These are phyloP conservation scores for Chionomys nivalis DNA, from an alignment of 2,113 vertebrate species.

Conservation along the genomic window DNA sequence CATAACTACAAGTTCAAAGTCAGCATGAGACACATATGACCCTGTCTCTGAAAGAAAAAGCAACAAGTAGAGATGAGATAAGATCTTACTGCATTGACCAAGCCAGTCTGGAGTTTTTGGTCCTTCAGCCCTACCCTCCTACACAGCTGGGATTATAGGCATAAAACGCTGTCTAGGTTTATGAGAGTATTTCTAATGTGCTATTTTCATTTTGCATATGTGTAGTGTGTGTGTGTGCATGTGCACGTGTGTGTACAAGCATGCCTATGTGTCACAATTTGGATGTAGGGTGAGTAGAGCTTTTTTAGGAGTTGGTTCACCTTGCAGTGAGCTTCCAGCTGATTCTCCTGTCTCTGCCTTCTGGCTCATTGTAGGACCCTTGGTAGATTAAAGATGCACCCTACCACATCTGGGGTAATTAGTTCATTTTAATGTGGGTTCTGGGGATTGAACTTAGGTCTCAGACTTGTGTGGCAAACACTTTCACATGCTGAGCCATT, in stretches of 20 bases:
- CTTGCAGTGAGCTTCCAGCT: background rate
- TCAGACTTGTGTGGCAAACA: background rate
- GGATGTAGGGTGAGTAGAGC: background rate
- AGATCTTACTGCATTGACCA: background rate
- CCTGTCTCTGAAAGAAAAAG: background rate
- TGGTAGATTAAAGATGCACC: background rate
- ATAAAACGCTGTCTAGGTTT: background rate
- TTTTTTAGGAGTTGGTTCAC: background rate
- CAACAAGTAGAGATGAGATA: no score
- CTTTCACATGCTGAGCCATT: background rate
- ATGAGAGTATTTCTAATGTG: background rate
- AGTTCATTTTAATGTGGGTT: background rate
- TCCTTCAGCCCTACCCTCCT: background rate
- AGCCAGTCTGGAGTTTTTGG: background rate
- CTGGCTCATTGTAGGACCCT: background rate
- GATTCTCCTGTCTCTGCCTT: background rate
- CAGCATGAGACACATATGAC: background rate
- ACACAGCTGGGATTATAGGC: background rate
- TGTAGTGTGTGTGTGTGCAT: background rate
- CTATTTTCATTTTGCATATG: background rate
- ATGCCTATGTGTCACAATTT: no score
- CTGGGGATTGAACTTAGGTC: background rate
- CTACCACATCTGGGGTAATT: background rate
- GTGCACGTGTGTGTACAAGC: background rate
- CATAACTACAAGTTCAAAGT: background rate